Conservation (phyloP, 2,888 invertebrate species). For the Acanthopleura granulata region DNA sequence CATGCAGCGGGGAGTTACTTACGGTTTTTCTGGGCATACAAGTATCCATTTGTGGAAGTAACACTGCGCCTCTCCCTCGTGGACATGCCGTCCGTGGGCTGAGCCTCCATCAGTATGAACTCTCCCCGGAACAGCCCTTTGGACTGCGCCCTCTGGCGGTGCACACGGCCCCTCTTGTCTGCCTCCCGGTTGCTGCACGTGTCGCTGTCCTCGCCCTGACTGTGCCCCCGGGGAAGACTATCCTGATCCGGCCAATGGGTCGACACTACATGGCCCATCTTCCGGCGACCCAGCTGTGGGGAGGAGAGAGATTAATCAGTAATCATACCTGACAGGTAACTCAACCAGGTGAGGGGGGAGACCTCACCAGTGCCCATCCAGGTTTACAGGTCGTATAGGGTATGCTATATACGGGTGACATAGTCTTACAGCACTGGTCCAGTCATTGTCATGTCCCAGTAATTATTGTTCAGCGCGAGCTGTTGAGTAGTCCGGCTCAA, state of each 20-base stretch:
- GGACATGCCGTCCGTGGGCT: conserved; percentile 22
- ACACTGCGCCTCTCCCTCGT: not conserved
- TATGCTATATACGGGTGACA: too few species aligned
- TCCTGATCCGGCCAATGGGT: conserved; percentile 19
- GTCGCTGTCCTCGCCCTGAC: not conserved
- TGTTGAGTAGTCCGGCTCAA: too few species aligned
- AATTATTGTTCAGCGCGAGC: too few species aligned
- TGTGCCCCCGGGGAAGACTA: not conserved
- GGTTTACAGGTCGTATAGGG: too few species aligned
- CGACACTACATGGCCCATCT: conserved; percentile 32
- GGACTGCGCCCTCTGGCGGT: not conserved
- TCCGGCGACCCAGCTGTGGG: conserved; percentile 23
- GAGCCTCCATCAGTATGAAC: conserved; percentile 32
- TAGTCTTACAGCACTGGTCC: too few species aligned
- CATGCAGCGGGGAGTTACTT: conserved; percentile 18
- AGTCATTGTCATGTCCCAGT: too few species aligned
- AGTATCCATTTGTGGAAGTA: conserved; percentile 26
- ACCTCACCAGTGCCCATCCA: too few species aligned
- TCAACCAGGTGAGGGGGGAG: too few species aligned
- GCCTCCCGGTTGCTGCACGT: not conserved
- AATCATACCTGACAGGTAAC: too few species aligned
- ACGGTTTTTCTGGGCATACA: conserved; percentile 36
- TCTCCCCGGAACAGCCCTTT: conserved; percentile 34
- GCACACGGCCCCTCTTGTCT: not conserved
- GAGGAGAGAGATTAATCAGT: not conserved